Evolutionary conservation across 92 coral and sea anemone species (phyloP), one percentile per base, ranked within the genome.

Genomic region (Diadumene lineata): DNA sequence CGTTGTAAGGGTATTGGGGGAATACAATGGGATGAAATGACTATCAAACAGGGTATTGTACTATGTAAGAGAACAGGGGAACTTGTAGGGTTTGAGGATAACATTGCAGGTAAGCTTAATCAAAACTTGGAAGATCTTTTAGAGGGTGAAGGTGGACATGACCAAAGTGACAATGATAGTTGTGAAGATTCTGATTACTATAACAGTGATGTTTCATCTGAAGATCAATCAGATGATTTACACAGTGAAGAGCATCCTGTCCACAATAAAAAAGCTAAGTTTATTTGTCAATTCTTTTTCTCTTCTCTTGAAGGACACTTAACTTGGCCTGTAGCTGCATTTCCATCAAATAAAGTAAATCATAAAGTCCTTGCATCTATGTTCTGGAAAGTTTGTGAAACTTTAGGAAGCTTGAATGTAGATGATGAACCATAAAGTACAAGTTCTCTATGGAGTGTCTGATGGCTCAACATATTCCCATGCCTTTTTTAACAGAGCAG

Each of bases 261-360:
- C 43, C 48, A 38, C 48, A 38, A 34, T 0, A 53, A 55, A 26
- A 56, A 48, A 15, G 79, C 85, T 11, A 53, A 77, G 43, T 66
- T 72, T 31, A 64, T 80, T 3, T 80, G 86, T 28, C 81, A 73
- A 43, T 81, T 81, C 25, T 81, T 81, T 53, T 74, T 74, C 30
- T 62, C 86, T 34, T 74, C 75, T 29, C 58, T 73, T 31, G 85
- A 81, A 57, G 85, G 85, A 8, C 69, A 81, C 75, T 78, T 78
- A 46, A 61, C 71, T 16, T 72, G 88, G 88, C 84, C 84, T 13
- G 69, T 81, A 62, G 86, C 81, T 9, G 73, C 81, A 16, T 81
- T 81, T 44, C 80, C 86, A 22, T 64, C 74, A 18, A 53, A 81
- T 62, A 34, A 64, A 69, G 70, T 75, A 62, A 82, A 82, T 55